Percentiles rank a stretch among this genome's conserved stretches.
Evolutionary conservation across 1,140 invertebrate genomes (phyloP).

Genomic region (Scaptomyza pallida): DNA sequence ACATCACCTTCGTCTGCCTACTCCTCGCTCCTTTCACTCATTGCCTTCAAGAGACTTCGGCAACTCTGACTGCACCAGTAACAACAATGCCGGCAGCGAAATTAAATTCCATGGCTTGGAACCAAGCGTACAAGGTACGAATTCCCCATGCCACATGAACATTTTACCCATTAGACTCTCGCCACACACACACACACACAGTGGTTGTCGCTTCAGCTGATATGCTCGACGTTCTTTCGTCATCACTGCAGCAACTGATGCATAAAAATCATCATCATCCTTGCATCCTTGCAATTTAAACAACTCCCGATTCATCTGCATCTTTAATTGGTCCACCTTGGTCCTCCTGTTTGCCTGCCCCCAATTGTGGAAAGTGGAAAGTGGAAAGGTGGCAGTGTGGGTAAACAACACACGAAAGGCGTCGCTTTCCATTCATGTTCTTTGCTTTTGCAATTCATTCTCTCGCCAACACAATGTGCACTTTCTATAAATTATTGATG

Average conservation of each 20-base stretch:
- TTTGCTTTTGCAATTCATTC: conserved; percentile 37
- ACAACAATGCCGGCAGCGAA: conserved; percentile 75
- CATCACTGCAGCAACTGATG: conserved; percentile 61
- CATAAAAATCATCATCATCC: conserved; percentile 80
- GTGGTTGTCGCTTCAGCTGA: conserved; percentile 37
- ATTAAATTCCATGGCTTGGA: conserved; percentile 70
- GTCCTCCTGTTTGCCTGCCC: conserved; percentile 22
- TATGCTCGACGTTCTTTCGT: conserved; percentile 5
- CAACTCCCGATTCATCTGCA: conserved; percentile 79
- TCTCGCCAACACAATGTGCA: conserved; percentile 45
- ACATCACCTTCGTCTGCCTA: conserved; percentile 48
- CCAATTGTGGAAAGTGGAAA: neutral
- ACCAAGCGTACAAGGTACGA: conserved; percentile 30
- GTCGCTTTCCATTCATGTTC: neutral
- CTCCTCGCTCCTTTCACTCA: neutral
- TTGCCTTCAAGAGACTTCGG: neutral
- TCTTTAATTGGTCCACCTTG: conserved; percentile 78
- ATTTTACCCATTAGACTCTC: conserved; percentile 77
- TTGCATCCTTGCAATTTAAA: conserved; percentile 79
- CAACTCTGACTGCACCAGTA: conserved; percentile 39
- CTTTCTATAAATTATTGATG: conserved; percentile 65
- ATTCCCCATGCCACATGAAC: conserved; percentile 59
- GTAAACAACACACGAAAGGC: conserved; percentile 2
- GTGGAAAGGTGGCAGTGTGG: too few species aligned
- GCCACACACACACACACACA: conserved; percentile 46